Base-by-base conservation (phyloP, 2,888 invertebrate species). In the Clepsis dumicolana region DNA sequence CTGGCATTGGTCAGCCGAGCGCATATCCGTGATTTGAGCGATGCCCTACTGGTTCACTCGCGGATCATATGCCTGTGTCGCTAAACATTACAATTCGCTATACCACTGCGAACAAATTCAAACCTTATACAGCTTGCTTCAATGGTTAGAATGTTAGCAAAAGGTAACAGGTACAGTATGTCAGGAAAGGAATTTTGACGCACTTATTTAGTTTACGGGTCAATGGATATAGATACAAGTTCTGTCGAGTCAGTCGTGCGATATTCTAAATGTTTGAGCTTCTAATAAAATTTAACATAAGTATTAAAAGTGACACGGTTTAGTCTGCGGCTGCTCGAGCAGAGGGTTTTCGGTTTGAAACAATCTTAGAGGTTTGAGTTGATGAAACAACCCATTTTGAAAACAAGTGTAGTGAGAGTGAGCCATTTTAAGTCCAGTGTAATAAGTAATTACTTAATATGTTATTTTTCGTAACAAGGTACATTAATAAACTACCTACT, bases 1-100 rank as follows among this genome's bases (percentile, higher is more conserved):
- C 88, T 87, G 90, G 88, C 91, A 89, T 86, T 90, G 92, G 86
- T 79, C 93, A 92, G 80, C 90, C 84, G 88, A 91, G 89, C 93
- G 93, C 83, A 91, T 78, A 88, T 92, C 93, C 93, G 91, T 80
- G 81, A 82, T 80, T 80, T 79, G 80, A 78, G 72, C 75, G 80
- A 75, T 89, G 87, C 82, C 88, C 90, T 84, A 86, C 86, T 89
- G 87, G 81, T 86, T 87, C 80, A 87, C 84, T 85, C 84, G 80
- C 82, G 79, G 76, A 78, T 84, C 80, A 86, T 83, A 85, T 84
- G 84, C 85, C 82, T 69, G 66, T 18, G 56, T 61, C 65, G 61
- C 44, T 59, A 70, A 56, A 66, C 38, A 35, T 7, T n/a, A 29
- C 21, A 27, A 21, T 7, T 38, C 16, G 24, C 24, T 16, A 62